Evolutionary conservation across 1,140 invertebrate genomes (phyloP).

Genomic region (Caenorhabditis remanei): DNA sequence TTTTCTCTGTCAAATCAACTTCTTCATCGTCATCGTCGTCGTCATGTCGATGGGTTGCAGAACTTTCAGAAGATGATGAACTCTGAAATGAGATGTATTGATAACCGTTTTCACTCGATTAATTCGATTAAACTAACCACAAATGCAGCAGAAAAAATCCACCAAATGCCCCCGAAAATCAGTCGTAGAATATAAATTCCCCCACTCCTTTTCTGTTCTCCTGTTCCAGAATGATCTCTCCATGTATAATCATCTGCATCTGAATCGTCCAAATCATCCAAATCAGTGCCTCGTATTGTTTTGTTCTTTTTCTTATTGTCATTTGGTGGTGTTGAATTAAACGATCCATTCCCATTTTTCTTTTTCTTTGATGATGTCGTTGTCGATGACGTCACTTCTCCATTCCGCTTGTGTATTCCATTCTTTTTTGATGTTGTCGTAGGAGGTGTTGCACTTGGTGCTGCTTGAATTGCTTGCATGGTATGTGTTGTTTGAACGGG

Average conservation of each 20-base stretch:
- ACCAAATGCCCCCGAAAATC: background rate
- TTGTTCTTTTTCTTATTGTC: conserved; percentile 29
- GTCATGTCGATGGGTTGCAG: background rate
- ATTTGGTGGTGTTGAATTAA: conserved; percentile 34
- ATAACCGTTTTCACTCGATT: background rate
- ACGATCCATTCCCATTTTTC: background rate
- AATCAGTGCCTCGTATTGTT: conserved; percentile 17
- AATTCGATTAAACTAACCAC: background rate
- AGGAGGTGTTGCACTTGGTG: conserved; percentile 22
- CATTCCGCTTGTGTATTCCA: conserved; percentile 45
- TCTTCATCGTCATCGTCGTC: conserved; percentile 18
- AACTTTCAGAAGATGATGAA: background rate
- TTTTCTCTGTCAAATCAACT: background rate
- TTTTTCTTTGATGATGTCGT: conserved; percentile 36
- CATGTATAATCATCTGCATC: conserved; percentile 40
- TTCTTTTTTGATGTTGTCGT: conserved; percentile 33
- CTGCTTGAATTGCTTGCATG: conserved; percentile 40
- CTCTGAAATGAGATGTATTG: background rate
- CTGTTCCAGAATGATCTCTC: background rate
- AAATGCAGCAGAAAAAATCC: background rate
- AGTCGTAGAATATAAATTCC: conserved; percentile 12
- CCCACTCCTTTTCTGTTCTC: background rate
- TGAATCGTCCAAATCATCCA: conserved; percentile 35
- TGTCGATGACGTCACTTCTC: background rate
- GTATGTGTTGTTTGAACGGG: conserved; percentile 10